phyloP scores from a whole-genome alignment of 2,888 invertebrate species.

The Pilophorus perplexus region DNA sequence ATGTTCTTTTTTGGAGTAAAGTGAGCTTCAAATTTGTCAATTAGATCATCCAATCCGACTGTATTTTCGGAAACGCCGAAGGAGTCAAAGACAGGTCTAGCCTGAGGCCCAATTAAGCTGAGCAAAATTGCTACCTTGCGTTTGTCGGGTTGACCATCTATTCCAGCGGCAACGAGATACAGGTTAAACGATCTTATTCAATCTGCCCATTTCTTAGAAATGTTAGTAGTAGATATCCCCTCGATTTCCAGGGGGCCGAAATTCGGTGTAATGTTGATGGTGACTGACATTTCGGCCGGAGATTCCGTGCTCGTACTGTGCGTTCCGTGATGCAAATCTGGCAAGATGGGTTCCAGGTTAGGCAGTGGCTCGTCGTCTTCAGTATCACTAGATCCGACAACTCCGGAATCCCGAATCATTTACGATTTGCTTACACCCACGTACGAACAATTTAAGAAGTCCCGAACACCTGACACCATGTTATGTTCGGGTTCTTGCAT shows the following conservation, averaged over 20 bases:
- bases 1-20: constrained; percentile 20
- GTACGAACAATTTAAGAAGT: background rate
- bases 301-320: too few species aligned
- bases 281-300: too few species aligned
- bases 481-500: background rate
- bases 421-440: background rate
- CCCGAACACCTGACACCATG: background rate
- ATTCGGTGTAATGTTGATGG: constrained; percentile 1
- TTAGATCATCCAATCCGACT: background rate
- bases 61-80: background rate
- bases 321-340: too few species aligned
- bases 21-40: background rate
- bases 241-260: constrained; percentile 11
- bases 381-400: background rate
- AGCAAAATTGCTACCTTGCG: background rate
- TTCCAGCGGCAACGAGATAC: constrained; percentile 2
- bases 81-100: background rate
- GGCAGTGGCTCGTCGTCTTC: background rate
- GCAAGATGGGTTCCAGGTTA: too few species aligned
- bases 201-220: background rate
- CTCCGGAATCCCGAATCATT: background rate
- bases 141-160: background rate
- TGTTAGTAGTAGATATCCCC: background rate
- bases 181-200: background rate
- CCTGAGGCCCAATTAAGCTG: background rate